Conservation (phyloP, 2,888 invertebrate species). For the Hermaeophaga mercurialis region DNA sequence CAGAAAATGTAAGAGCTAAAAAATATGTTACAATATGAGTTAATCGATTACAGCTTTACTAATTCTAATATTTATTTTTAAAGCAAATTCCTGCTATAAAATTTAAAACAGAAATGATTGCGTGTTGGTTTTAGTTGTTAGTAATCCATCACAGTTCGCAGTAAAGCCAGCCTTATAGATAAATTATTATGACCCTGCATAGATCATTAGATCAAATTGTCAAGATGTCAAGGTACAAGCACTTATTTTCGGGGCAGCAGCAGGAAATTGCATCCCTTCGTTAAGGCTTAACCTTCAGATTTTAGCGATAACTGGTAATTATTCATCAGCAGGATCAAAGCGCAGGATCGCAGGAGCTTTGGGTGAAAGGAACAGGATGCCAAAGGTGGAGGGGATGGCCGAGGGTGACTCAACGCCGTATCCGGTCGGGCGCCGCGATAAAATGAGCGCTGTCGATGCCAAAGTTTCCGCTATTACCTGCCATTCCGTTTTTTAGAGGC, state of each 20-base stretch:
- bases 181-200: background rate
- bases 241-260: background rate
- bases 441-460: constrained; percentile 39
- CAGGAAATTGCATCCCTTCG: constrained; percentile 5
- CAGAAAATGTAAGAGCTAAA: no score
- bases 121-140: no score
- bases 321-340: constrained; percentile 30
- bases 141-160: no score
- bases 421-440: constrained; percentile 40
- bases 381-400: background rate
- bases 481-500: constrained; percentile 1
- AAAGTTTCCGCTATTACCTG: constrained; percentile 41
- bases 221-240: background rate
- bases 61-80: no score
- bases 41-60: no score
- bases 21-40: no score
- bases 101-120: no score
- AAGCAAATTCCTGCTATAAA: no score
- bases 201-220: background rate
- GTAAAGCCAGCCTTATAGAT: no score
- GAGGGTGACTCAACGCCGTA: constrained; percentile 40
- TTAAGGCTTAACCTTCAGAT: constrained; percentile 7
- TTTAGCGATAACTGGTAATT: constrained; percentile 27
- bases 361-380: constrained; percentile 1
- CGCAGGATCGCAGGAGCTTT: constrained; percentile 19